A percentile compares a stretch with the other conserved stretches of the same genome.
Conservation (phyloP, 2,113 vertebrate species). For the Gyps fulvus region DNA sequence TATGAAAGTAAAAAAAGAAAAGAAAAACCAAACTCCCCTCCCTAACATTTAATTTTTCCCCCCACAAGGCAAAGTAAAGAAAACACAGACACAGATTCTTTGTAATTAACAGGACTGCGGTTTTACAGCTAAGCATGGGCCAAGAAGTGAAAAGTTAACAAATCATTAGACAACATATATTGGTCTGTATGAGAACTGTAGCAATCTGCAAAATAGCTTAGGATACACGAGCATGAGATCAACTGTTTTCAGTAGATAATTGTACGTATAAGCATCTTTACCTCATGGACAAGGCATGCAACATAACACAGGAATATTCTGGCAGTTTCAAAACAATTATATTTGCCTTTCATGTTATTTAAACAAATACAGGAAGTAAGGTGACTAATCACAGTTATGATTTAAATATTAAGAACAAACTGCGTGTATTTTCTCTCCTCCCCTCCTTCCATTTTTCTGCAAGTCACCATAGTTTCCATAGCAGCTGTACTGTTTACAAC, state of each 20-base stretch:
- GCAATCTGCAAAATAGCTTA: conserved; percentile 36
- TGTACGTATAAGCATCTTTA: conserved; percentile 29
- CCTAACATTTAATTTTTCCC: background rate
- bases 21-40: background rate
- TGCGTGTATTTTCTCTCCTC: background rate
- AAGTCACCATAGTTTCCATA: background rate
- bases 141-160: conserved; percentile 52
- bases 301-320: background rate
- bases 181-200: background rate
- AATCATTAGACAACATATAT: conserved; percentile 20
- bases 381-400: background rate
- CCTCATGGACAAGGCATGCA: conserved; percentile 36
- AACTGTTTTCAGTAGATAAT: conserved; percentile 67
- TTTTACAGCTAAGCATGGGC: conserved; percentile 14
- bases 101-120: conserved; percentile 41
- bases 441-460: background rate
- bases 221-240: conserved; percentile 45
- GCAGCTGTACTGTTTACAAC: background rate
- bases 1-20: background rate
- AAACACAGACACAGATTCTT: conserved; percentile 49
- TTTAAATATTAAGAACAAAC: background rate
- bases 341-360: background rate
- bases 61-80: background rate
- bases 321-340: background rate
- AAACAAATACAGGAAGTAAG: conserved; percentile 12